Base-by-base conservation (phyloP, 2,113 vertebrate genomes). In the Thalassoma bifasciatum region DNA sequence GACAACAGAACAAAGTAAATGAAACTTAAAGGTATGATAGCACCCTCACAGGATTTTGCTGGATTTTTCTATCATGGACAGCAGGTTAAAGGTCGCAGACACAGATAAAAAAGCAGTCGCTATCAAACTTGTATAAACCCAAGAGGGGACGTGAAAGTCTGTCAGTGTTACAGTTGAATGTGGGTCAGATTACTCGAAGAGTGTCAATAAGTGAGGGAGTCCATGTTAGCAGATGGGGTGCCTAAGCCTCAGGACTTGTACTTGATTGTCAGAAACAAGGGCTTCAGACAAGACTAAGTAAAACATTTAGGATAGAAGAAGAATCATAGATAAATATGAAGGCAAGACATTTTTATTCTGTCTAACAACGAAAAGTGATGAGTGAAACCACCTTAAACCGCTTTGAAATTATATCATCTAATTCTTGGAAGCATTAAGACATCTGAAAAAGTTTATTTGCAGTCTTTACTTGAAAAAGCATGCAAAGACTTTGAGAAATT, bases 131-230 rank as follows among this genome's bases (percentile, higher is more conserved):
- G 65, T 22, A 51, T 77, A 44, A 78, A 6, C 13, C 44, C 50
- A 61, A 44, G 37, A 61, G 54, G 19, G 36, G 46, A 52, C 66
- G 37, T 52, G 42, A 36, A 67, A 65, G 49, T 65, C 72, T 66
- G 63, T 71, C 23, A 66, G 60, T 59, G 52, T 51, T 60, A 40
- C 62, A 66, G 30, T 64, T 71, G 70, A 80, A 88, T 70, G 69
- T 85, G 81, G 69, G 78, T 78, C 77, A 72, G 51, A 42, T 16
- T 52, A 37, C 75, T 82, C 61, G 51, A 61, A 79, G 77, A 64
- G 65, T 66, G 47, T 75, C 61, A 58, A 52, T 24, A 50, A 37
- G 47, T 67, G 16, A 77, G 23, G 46, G 19, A 72, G 86, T 40
- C 10, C 10, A 40, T 40, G 38, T 10, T 12, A 12, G 38, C 10